Evolutionary conservation across 2,888 invertebrate genomes (phyloP).

Genomic region (Rhodophaea formosa): DNA sequence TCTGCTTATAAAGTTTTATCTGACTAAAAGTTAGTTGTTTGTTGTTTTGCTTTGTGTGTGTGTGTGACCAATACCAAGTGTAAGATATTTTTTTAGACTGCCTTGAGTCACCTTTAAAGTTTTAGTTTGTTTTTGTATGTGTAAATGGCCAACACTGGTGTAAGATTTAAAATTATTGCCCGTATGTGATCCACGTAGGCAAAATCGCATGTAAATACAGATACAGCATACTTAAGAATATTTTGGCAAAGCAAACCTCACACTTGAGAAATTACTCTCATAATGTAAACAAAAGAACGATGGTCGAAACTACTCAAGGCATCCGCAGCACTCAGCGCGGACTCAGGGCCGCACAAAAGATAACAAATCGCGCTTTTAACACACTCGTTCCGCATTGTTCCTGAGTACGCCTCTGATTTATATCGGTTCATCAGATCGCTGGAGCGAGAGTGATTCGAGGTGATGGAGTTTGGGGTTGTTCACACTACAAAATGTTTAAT

Average conservation of each 20-base stretch:
- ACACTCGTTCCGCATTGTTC: slow-evolving; percentile 29
- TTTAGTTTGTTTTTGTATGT: no score
- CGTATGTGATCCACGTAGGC: no score
- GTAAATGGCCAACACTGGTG: no score
- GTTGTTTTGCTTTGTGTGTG: no score
- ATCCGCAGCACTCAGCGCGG: slow-evolving; percentile 13
- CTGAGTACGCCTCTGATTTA: slow-evolving; percentile 22
- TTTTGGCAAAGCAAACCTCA: not conserved
- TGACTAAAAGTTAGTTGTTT: no score
- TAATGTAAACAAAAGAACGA: slow-evolving; percentile 15
- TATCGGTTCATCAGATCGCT: slow-evolving; percentile 29
- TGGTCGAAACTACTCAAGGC: not conserved
- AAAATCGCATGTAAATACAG: no score
- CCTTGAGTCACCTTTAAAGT: no score
- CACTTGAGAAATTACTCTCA: not conserved
- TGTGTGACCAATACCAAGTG: no score
- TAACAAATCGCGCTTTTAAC: slow-evolving; percentile 58
- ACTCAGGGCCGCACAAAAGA: slow-evolving; percentile 35
- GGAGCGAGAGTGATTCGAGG: slow-evolving; percentile 32
- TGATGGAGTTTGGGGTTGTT: slow-evolving; percentile 8
- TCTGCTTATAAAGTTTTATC: no score
- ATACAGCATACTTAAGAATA: no score
- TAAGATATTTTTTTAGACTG: no score
- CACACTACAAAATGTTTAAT: not conserved
- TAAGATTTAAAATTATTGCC: no score